phyloP scores from a whole-genome alignment of 2,888 invertebrate species.

The Tetragnatha montana region DNA sequence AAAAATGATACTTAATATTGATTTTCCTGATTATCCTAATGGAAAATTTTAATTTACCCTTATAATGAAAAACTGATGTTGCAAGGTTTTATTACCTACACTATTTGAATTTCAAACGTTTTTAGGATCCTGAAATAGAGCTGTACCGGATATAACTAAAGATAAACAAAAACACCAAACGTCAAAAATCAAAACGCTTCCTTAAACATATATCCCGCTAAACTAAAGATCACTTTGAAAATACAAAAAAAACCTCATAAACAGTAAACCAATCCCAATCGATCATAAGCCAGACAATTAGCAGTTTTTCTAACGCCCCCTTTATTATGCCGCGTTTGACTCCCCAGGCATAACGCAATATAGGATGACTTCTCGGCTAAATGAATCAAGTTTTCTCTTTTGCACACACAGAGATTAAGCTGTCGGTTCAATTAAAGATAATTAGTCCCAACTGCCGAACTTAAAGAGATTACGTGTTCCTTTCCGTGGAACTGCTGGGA shows the following conservation, averaged over 20 bases:
- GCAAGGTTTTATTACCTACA: too few species aligned
- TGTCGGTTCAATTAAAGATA: conserved; percentile 18
- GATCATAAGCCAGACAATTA: neutral
- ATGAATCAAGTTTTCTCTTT: neutral
- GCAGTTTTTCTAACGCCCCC: neutral
- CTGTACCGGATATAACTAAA: too few species aligned
- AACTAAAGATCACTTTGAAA: neutral
- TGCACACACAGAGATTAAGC: neutral
- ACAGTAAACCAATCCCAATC: neutral
- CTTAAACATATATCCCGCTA: too few species aligned
- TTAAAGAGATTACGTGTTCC: neutral
- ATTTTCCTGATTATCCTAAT: too few species aligned
- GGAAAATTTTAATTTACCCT: too few species aligned
- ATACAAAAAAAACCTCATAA: neutral
- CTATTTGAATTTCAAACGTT: too few species aligned
- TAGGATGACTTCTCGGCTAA: neutral
- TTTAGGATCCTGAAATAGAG: too few species aligned
- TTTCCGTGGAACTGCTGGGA: neutral
- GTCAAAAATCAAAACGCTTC: too few species aligned
- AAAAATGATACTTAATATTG: too few species aligned
- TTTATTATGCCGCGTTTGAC: neutral
- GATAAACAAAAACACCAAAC: too few species aligned
- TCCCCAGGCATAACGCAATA: neutral
- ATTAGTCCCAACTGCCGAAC: conserved; percentile 4
- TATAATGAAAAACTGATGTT: too few species aligned